Evolutionary conservation across 2,113 vertebrate species (phyloP).

Genomic region (Gambusia affinis): DNA sequence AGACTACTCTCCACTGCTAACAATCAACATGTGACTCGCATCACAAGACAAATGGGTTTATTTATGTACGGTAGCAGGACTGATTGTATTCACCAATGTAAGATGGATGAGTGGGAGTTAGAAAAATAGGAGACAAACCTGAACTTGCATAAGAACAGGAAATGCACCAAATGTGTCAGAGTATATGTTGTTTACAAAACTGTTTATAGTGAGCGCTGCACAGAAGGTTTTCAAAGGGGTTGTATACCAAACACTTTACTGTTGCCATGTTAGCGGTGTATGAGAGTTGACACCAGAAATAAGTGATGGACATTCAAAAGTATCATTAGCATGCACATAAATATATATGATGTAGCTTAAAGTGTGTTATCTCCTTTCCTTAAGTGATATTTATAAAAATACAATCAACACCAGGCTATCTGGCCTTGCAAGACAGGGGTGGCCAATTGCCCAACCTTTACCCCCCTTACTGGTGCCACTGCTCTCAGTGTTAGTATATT

Average conservation of each 20-base stretch:
- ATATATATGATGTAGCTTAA: neutral
- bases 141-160: conserved; percentile 25
- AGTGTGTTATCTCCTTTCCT: neutral
- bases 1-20: conserved; percentile 61
- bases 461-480: no score
- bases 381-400: neutral
- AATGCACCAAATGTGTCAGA: neutral
- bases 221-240: conserved; percentile 5
- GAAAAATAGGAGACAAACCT: neutral
- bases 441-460: no score
- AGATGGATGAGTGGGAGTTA: conserved; percentile 49
- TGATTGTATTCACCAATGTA: conserved; percentile 50
- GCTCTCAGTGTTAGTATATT: neutral
- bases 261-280: neutral
- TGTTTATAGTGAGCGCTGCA: neutral
- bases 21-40: conserved; percentile 67
- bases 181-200: neutral
- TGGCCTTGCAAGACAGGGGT: neutral
- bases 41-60: conserved; percentile 67
- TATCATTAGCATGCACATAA: neutral
- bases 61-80: conserved; percentile 50
- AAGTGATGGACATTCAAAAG: neutral
- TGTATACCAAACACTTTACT: neutral
- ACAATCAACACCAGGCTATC: neutral
- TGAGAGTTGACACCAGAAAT: neutral